Base-by-base conservation (phyloP, 2,888 invertebrate genomes). In the Rhogogaster chlorosoma region DNA sequence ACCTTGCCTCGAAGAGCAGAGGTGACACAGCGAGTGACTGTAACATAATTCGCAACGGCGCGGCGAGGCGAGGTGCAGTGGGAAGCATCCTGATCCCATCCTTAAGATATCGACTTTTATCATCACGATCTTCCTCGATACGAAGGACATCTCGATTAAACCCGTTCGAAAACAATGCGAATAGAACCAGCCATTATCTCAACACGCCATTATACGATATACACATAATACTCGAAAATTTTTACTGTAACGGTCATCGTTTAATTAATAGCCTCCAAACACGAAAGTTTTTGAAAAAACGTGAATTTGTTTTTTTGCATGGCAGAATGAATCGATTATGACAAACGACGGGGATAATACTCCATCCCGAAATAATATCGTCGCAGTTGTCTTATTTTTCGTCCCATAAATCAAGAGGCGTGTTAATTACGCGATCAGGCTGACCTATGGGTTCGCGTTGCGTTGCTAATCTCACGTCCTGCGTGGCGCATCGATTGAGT, bases 71-170 rank as follows among this genome's bases (percentile, higher is more conserved):
- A 6, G 32, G 32, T 61, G 22, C 61, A 61, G 70, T 70, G 70
- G 12, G 71, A 77, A 53, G 77, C 77, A 88, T 88, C 86, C 87
- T 87, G 86, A 85, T 86, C 87, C 61, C 88, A 90, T 90, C 91
- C 91, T 89, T 90, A 90, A 90, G 91, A 90, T 91, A 91, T 91
- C 89, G 91, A 91, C n/a, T 91, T 88, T 89, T 91, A 90, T 92
- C 91, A 88, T 88, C 87, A 84, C 89, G 89, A 91, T 92, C 89
- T 87, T 90, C 91, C 92, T 92, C 91, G 92, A 61, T 53, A 61
- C 26, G 61, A 92, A 92, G 92, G 92, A 92, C 92, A 91, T 91
- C 91, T 90, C 88, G 90, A 90, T 92, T 90, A 91, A 91, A 91
- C 92, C 91, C 92, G 91, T 91, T 92, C 90, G 89, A 89, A 90